phyloP scores from a whole-genome alignment of 1,140 invertebrate genomes.

The Asbolus verrucosus region DNA sequence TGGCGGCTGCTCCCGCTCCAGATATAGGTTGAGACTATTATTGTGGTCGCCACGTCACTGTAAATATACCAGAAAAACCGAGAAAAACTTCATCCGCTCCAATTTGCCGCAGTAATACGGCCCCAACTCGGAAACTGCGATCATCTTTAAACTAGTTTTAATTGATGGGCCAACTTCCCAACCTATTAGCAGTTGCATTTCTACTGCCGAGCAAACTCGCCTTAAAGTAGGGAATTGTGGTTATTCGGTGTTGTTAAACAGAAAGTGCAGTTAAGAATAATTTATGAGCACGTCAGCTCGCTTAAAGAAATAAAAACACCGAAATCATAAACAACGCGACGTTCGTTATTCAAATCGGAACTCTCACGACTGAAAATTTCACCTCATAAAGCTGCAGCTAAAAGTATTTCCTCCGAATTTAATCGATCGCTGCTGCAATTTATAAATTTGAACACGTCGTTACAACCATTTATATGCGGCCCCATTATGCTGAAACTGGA shows the following conservation, averaged over 20 bases:
- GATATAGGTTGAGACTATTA: conserved; percentile 36
- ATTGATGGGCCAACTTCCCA: conserved; percentile 31
- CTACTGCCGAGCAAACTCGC: no score
- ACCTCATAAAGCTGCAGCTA: no score
- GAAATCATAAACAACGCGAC: no score
- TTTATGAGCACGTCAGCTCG: no score
- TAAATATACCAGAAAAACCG: conserved; percentile 24
- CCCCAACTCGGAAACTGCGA: conserved; percentile 16
- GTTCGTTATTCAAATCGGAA: no score
- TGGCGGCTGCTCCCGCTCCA: conserved; percentile 36
- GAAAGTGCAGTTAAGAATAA: no score
- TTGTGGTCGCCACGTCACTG: conserved; percentile 9
- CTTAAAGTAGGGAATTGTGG: no score
- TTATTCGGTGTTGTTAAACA: no score
- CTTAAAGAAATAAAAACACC: no score
- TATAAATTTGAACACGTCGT: conserved; percentile 11
- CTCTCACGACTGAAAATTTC: no score
- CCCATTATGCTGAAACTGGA: neutral
- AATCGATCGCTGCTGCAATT: conserved; percentile 5
- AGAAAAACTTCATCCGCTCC: conserved; percentile 8
- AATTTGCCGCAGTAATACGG: conserved; percentile 24
- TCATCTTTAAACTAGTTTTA: conserved; percentile 36
- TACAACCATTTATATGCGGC: neutral
- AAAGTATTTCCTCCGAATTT: neutral
- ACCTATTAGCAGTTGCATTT: conserved; percentile 30